Evolutionary conservation across 2,113 vertebrate species (phyloP).

Genomic region (Ailurus styani): DNA sequence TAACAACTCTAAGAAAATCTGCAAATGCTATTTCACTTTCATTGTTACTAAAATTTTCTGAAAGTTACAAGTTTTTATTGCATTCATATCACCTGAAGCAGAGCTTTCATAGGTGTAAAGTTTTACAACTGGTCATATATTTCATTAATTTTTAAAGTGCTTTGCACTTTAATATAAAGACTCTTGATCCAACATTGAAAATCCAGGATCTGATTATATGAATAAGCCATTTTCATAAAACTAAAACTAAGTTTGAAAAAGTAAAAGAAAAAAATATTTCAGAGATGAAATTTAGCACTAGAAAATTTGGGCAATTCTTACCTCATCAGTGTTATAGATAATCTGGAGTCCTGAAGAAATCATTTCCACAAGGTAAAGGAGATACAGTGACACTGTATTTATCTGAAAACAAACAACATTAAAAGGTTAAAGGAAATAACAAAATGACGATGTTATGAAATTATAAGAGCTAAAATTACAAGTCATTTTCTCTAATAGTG

Average conservation of each 20-base stretch:
- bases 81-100: background rate
- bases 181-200: background rate
- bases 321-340: constrained; percentile 99
- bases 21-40: background rate
- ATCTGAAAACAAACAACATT: constrained; percentile 83
- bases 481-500: background rate
- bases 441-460: background rate
- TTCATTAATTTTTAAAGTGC: constrained; percentile 16
- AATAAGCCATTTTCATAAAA: background rate
- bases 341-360: constrained; percentile 97
- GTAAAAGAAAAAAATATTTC: background rate
- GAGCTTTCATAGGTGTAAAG: background rate
- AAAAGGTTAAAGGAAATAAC: constrained; percentile 49
- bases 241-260: constrained; percentile 12
- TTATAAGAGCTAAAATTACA: background rate
- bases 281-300: background rate
- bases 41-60: background rate
- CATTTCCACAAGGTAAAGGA: constrained; percentile 98
- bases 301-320: constrained; percentile 78
- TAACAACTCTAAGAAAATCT: background rate
- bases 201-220: background rate
- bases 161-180: background rate
- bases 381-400: constrained; percentile 93
- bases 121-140: background rate
- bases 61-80: background rate